Percentiles rank a stretch among this genome's conserved stretches.
Evolutionary conservation across 2,888 invertebrate species (phyloP).

Genomic region (Chloromyia formosa): DNA sequence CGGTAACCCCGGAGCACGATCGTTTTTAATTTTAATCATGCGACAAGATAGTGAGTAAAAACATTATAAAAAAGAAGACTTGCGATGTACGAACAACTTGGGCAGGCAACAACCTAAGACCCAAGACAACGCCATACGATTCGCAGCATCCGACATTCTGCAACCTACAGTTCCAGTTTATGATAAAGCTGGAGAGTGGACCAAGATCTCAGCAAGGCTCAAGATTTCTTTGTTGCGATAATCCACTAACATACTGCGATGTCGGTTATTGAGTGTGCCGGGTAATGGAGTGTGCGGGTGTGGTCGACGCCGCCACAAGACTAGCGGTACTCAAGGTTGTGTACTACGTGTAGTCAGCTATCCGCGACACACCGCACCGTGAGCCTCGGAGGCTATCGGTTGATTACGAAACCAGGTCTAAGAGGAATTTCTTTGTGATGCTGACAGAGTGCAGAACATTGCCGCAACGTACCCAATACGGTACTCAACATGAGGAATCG

Average conservation of each 20-base stretch:
- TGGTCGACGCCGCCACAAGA: conserved; percentile 58
- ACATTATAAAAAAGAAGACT: conserved; percentile 37
- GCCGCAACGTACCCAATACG: conserved; percentile 28
- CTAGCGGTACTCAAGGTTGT: conserved; percentile 63
- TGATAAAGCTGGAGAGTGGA: conserved; percentile 7
- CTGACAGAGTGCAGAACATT: conserved; percentile 23
- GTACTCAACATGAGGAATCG: conserved; percentile 24
- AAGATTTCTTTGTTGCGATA: conserved; percentile 48
- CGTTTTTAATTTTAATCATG: neutral
- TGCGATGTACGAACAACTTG: conserved; percentile 25
- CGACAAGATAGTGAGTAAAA: conserved; percentile 33
- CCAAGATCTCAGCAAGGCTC: conserved; percentile 33
- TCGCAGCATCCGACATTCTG: neutral
- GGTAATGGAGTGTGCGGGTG: conserved; percentile 65
- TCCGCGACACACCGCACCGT: conserved; percentile 30
- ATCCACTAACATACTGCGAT: conserved; percentile 48
- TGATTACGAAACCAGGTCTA: conserved; percentile 54
- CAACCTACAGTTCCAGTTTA: conserved; percentile 34
- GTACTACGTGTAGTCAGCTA: conserved; percentile 49
- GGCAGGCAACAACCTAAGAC: conserved; percentile 27
- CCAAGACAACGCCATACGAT: conserved; percentile 14
- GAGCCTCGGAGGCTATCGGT: conserved; percentile 48
- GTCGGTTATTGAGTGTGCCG: conserved; percentile 37
- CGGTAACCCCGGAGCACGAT: too few relatives aligned
- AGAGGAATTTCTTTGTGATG: conserved; percentile 55